Evolutionary conservation across 2,888 invertebrate species (phyloP), one percentile per base, ranked within the genome.

Genomic region (Vesta saturnalis): DNA sequence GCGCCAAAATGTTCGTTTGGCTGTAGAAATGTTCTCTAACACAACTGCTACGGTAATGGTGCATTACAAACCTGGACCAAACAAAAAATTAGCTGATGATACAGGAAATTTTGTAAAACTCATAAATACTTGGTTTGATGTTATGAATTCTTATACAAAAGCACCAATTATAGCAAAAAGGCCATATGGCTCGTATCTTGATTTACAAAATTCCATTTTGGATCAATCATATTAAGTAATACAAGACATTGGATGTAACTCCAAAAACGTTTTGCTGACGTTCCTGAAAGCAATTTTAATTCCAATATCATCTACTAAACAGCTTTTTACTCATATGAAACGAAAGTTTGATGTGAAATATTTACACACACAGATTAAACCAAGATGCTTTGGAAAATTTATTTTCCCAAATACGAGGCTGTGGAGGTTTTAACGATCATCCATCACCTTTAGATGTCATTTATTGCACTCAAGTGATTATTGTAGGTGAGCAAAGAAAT

Each of bases 111-210:
- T 74, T 56, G 63, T 76, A 6, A 71, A 74, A 22, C 10, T 60
- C 16, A 64, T 73, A 4, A 74, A 73, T 61, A 39, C 16, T 6
- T 76, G 75, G 75, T 74, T 72, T 49, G 73, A 74, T 43, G 22
- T 76, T 8, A 57, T 71, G 35, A 73, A 75, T 55, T 60, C 55
- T 4, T 69, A 71, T 43, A 47, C 10, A 30, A 30, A 30, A 30
- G 10, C 5, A 30, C 30, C 30, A 6, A 30, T 30, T 21, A 70
- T 63, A 43, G 47, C 10, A n/a, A n/a, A n/a, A n/a, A n/a, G n/a
- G n/a, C 16, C 63, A 12, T 70, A 63, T 63, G 66, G 69, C 10
- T n/a, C 12, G 1, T 1, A 66, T 47, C 18, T 62, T 21, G 35
- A 62, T 46, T 1, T 22, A 1, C 69, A 70, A 59, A 60, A 62